Base-by-base conservation (phyloP, 2,113 vertebrate species). In the Eretmochelys imbricata region DNA sequence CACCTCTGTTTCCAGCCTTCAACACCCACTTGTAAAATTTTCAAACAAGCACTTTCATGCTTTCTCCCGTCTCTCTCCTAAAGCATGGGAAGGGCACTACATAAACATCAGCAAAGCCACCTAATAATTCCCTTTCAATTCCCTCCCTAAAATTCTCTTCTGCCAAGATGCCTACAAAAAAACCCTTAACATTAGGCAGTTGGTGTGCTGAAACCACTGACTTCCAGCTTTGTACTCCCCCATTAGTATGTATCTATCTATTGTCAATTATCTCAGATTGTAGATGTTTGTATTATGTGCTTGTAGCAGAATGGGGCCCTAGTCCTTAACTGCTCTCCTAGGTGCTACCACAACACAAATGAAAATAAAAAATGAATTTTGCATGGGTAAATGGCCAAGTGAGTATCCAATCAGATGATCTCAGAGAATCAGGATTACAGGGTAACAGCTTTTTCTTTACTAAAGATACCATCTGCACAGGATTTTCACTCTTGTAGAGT, bases 161-260 rank as follows among this genome's bases (percentile, higher is more conserved):
- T 19, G 9, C n/a, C 16, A 72, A 38, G 16, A 72, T 38, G 65
- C 2, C 11, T 2, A 22, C 16, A 50, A 65, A 62, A 76, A 81
- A 65, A 2, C 1, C 1, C 22, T n/a, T 42, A 69, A 29, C 17
- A 88, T 20, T 72, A 87, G 29, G 35, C 35, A 72, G n/a, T 35
- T 72, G 35, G 16, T 38, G 4, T 38, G n/a, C 19, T 38, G 19
- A 72, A 13, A 72, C 65, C n/a, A 72, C 65, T 38, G 65, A 35
- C 65, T 69, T 14, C 35, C 65, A 38, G 65, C 6, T 16, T 38
- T 72, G 35, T 72, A n/a, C 35, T 20, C 35, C 31, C 6, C 27
- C 27, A 59, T 12, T 10, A 75, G 81, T 75, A 42, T 8, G 5
- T 31, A 42, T 0, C 16, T 31, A 42, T 0, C 16, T 80, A 35